Conservation (phyloP, 2,888 invertebrate genomes). For the Zaprionus lineosus region DNA sequence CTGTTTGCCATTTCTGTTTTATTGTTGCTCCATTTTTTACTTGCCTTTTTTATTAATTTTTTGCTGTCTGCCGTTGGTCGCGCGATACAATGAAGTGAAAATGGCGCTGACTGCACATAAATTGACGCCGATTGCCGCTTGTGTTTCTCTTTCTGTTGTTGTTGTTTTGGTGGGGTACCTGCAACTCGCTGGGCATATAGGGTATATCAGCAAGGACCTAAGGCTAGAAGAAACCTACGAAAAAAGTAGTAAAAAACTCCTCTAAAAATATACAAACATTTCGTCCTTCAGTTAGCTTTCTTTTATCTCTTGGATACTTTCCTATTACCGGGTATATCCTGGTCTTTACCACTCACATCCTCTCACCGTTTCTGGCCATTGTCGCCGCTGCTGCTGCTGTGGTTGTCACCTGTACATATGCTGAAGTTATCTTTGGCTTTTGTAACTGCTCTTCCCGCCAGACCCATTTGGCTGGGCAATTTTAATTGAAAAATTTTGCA, state of each 20-base stretch:
- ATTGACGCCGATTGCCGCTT: slow-evolving; percentile 74
- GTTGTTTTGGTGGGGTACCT: slow-evolving; percentile 28
- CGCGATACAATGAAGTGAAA: slow-evolving; percentile 78
- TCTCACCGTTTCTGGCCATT: not conserved
- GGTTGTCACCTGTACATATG: slow-evolving; percentile 62
- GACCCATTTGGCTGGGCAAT: slow-evolving; percentile 68
- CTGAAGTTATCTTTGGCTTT: slow-evolving; percentile 64
- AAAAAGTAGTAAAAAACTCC: too few species aligned
- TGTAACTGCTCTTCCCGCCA: slow-evolving; percentile 46
- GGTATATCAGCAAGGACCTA: slow-evolving; percentile 4
- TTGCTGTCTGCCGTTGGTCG: slow-evolving; percentile 76
- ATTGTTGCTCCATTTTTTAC: slow-evolving; percentile 75
- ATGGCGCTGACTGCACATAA: slow-evolving; percentile 79
- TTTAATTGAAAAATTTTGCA: slow-evolving; percentile 83
- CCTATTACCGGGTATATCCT: slow-evolving; percentile 2
- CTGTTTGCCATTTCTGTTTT: slow-evolving; percentile 73
- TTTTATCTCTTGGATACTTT: too few species aligned
- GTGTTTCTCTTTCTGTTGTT: slow-evolving; percentile 32
- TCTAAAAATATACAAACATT: too few species aligned
- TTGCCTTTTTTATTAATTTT: slow-evolving; percentile 76
- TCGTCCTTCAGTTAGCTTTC: too few species aligned
- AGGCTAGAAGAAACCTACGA: too few species aligned
- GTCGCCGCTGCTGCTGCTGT: not conserved
- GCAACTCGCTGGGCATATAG: not conserved
- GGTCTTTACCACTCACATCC: slow-evolving; percentile 12